These are phyloP conservation scores for Carposina sasakii DNA, from an alignment of 1,140 invertebrate genomes.

Conservation along the genomic window DNA sequence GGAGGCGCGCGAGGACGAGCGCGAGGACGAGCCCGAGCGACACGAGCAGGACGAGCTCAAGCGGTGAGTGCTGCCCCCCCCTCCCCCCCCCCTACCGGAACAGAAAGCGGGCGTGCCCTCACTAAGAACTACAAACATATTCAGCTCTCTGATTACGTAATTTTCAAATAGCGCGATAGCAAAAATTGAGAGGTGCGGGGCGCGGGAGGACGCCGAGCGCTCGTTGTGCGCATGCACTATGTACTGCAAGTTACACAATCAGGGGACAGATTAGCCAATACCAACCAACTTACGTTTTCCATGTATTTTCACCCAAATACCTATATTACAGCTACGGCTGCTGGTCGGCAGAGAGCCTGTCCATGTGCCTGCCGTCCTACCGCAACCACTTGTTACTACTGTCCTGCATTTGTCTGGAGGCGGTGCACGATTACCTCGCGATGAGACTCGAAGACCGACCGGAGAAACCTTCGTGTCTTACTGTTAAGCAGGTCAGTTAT, in stretches of 20 bases:
- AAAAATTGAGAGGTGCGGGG: too few relatives aligned
- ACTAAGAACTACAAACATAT: neutral
- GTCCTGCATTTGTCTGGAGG: constrained; percentile 85
- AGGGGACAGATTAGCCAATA: too few relatives aligned
- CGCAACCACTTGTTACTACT: constrained; percentile 88
- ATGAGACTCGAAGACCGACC: constrained; percentile 89
- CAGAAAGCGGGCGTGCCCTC: neutral
- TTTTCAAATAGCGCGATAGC: too few relatives aligned
- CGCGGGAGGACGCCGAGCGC: too few relatives aligned
- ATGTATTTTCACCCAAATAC: too few relatives aligned
- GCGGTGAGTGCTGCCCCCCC: too few relatives aligned
- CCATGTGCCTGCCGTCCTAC: constrained; percentile 88
- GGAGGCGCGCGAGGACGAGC: neutral
- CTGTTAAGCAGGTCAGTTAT: constrained; percentile 87
- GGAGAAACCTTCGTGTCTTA: constrained; percentile 87
- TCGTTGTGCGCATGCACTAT: too few relatives aligned
- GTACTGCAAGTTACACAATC: too few relatives aligned
- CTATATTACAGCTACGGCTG: constrained; percentile 82
- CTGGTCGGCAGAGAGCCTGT: constrained; percentile 83
- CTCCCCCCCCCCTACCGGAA: too few relatives aligned
- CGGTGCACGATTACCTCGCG: constrained; percentile 89
- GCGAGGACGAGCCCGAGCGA: neutral
- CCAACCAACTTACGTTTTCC: too few relatives aligned
- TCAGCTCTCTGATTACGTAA: too few relatives aligned
- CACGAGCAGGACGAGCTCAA: neutral